A percentile compares a stretch with the other conserved stretches of the same genome.
Conservation (phyloP, 2,113 vertebrate species). For the Lampris incognitus region DNA sequence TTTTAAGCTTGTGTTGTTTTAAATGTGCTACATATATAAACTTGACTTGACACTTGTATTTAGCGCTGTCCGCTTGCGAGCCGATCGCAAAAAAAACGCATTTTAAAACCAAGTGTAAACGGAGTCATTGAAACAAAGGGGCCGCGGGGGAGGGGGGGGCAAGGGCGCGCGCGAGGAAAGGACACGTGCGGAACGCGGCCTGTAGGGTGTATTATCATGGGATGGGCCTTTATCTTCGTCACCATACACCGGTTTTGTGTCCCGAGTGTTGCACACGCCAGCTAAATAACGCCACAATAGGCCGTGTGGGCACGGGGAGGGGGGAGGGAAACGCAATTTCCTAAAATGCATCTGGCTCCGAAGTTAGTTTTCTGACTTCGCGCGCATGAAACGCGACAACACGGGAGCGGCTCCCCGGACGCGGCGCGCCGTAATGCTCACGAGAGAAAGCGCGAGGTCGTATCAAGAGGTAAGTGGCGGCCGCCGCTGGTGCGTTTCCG, state of each 20-base stretch:
- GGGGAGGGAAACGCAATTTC: not conserved
- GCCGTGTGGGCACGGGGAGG: too few species aligned
- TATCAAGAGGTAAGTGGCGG: slow-evolving; percentile 87
- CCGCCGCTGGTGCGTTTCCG: not conserved
- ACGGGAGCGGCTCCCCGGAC: not conserved
- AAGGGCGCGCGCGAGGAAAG: too few species aligned
- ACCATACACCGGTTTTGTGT: not conserved
- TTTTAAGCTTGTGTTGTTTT: too few species aligned
- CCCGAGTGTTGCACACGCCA: too few species aligned
- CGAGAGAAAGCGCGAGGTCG: slow-evolving; percentile 79
- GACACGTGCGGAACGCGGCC: not conserved
- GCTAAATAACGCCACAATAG: too few species aligned
- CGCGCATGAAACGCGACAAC: not conserved
- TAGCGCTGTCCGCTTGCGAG: too few species aligned
- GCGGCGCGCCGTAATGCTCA: slow-evolving; percentile 78
- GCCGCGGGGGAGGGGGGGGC: not conserved
- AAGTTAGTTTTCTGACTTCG: not conserved
- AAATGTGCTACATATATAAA: too few species aligned
- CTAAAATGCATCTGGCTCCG: slow-evolving; percentile 22
- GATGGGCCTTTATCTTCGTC: slow-evolving; percentile 23
- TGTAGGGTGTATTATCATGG: slow-evolving; percentile 19
- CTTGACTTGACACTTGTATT: too few species aligned
- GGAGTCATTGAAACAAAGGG: slow-evolving; percentile 9
- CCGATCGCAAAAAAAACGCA: too few species aligned
- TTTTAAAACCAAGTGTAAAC: too few species aligned